phyloP scores from a whole-genome alignment of 2,113 vertebrate genomes.

The Actenoides hombroni region DNA sequence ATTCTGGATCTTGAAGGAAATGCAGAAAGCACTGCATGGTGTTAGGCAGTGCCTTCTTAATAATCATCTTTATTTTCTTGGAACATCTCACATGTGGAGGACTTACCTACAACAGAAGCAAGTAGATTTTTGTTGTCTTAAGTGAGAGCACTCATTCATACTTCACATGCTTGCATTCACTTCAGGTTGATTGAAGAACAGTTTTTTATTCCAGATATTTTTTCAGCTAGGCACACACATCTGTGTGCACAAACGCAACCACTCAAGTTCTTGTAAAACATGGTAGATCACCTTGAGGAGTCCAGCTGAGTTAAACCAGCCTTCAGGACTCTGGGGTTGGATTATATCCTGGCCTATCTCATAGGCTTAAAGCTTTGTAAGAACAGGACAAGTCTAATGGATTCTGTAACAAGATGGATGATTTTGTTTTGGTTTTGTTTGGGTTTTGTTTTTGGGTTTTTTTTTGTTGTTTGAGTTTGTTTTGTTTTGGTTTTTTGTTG shows the following conservation, averaged over 20 bases:
- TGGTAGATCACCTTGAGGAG: accelerated
- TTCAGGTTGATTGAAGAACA: neutral
- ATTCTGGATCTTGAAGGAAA: neutral
- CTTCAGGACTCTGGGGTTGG: neutral
- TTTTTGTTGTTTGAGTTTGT: neutral
- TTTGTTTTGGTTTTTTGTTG: neutral
- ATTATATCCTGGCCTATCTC: neutral
- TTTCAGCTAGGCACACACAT: neutral
- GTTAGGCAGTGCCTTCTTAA: neutral
- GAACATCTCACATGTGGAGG: neutral
- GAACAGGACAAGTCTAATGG: neutral
- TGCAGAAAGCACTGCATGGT: neutral
- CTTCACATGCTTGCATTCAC: neutral
- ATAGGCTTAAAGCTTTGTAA: neutral
- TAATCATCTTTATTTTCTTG: neutral
- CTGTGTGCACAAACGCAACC: accelerated
- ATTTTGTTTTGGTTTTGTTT: no score
- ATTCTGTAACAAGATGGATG: neutral
- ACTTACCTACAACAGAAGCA: neutral
- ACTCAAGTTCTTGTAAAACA: neutral
- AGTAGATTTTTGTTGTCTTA: neutral
- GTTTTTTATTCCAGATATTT: neutral
- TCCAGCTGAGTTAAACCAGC: neutral
- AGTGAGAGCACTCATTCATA: neutral
- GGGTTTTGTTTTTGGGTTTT: neutral